Evolutionary conservation across 2,797 vertebrate genomes (phyloP).

Genomic region (Hemitrygon akajei): DNA sequence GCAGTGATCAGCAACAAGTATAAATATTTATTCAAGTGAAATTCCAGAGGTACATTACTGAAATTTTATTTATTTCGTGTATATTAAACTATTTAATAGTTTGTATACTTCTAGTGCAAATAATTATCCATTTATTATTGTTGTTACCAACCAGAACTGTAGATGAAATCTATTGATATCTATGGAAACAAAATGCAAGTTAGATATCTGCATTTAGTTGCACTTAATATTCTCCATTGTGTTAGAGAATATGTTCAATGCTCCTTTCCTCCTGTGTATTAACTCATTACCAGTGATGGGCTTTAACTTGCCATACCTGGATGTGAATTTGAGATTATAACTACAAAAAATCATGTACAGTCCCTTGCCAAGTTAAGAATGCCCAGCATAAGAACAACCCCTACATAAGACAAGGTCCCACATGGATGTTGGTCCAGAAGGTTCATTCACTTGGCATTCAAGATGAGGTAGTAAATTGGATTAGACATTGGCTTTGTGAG

Average conservation of each 20-base stretch:
- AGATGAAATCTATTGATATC: not conserved
- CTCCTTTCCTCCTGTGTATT: not conserved
- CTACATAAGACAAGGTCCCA: too few relatives aligned
- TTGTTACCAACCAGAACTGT: not conserved
- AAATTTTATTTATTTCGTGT: constrained; percentile 3
- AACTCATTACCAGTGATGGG: not conserved
- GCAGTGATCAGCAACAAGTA: not conserved
- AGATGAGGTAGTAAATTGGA: too few relatives aligned
- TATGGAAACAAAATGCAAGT: not conserved
- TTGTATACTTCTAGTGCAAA: not conserved
- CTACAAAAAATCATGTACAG: not conserved
- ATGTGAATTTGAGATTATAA: not conserved
- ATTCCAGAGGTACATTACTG: not conserved
- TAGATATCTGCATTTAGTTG: not conserved
- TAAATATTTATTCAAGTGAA: constrained; percentile 27
- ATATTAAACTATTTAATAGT: constrained; percentile 26
- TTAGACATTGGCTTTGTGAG: too few relatives aligned
- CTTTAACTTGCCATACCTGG: not conserved
- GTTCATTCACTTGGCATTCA: too few relatives aligned
- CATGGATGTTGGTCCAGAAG: too few relatives aligned
- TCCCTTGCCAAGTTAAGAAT: too few relatives aligned
- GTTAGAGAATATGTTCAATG: not conserved
- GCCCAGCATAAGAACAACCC: too few relatives aligned
- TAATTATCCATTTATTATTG: constrained; percentile 12
- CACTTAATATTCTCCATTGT: not conserved